phyloP scores from a whole-genome alignment of 1,140 invertebrate genomes.

The Heliconius hewitsoni region DNA sequence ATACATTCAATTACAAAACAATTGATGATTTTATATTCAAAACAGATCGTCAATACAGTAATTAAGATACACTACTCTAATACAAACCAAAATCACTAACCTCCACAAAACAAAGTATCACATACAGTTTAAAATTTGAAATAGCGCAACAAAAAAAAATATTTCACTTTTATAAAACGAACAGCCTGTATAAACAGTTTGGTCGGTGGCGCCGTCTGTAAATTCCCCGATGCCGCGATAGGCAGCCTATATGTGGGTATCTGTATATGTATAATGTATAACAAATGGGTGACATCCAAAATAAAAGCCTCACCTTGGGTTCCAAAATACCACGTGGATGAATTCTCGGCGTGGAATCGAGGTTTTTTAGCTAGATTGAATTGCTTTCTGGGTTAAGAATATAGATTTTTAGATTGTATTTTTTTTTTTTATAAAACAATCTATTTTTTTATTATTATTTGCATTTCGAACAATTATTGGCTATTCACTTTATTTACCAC shows the following conservation, averaged over 20 bases:
- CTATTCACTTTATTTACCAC: too few species aligned
- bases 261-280: conserved; percentile 74
- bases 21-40: too few species aligned
- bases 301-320: conserved; percentile 73
- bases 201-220: conserved; percentile 73
- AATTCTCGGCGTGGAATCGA: conserved; percentile 60
- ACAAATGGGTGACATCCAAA: conserved; percentile 80
- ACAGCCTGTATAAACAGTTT: conserved; percentile 55
- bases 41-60: too few species aligned
- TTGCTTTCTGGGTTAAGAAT: background rate
- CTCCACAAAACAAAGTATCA: background rate
- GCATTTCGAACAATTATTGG: background rate
- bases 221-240: conserved; percentile 76
- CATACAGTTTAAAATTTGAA: background rate
- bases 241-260: conserved; percentile 70
- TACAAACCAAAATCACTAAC: background rate
- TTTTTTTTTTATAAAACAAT: background rate
- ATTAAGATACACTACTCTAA: too few species aligned
- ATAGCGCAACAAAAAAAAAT: background rate
- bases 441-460: background rate
- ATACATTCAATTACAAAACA: too few species aligned
- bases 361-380: background rate
- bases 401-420: background rate
- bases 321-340: conserved; percentile 72
- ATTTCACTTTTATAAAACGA: conserved; percentile 17